Conservation (phyloP, 2,797 vertebrate species). For the Erethizon dorsatum region DNA sequence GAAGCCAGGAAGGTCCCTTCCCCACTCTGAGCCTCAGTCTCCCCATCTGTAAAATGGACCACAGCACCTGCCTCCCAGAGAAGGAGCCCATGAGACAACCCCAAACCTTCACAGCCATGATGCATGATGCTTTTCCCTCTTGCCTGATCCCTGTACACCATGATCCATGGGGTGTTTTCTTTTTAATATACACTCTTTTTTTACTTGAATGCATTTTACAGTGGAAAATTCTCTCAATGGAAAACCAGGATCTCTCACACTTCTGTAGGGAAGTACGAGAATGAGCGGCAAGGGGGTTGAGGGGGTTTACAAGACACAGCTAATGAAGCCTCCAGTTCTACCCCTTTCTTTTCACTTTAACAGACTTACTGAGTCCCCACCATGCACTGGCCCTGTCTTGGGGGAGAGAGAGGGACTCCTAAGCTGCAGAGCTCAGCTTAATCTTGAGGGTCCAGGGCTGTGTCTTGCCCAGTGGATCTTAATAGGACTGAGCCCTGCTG, state of each 20-base stretch:
- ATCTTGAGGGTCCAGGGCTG: background rate
- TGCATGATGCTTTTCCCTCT: background rate
- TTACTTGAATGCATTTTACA: background rate
- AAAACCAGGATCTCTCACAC: background rate
- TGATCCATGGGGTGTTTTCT: background rate
- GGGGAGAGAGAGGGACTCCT: background rate
- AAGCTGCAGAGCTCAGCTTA: background rate
- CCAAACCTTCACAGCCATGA: background rate
- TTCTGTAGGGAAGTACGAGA: background rate
- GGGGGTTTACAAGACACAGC: background rate
- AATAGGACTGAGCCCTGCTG: background rate
- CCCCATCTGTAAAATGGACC: background rate
- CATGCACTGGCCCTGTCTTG: accelerated
- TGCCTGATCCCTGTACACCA: background rate
- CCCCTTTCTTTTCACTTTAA: background rate
- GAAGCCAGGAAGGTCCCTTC: background rate
- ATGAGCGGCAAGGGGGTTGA: background rate
- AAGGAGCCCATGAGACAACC: background rate
- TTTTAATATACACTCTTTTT: background rate
- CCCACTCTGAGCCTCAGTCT: background rate
- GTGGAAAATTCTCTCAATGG: background rate
- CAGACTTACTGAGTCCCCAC: background rate
- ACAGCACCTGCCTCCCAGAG: background rate
- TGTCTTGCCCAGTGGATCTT: background rate
- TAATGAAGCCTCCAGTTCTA: background rate